Conservation (phyloP, 1,140 invertebrate genomes). For the Kradibia gibbosae region DNA sequence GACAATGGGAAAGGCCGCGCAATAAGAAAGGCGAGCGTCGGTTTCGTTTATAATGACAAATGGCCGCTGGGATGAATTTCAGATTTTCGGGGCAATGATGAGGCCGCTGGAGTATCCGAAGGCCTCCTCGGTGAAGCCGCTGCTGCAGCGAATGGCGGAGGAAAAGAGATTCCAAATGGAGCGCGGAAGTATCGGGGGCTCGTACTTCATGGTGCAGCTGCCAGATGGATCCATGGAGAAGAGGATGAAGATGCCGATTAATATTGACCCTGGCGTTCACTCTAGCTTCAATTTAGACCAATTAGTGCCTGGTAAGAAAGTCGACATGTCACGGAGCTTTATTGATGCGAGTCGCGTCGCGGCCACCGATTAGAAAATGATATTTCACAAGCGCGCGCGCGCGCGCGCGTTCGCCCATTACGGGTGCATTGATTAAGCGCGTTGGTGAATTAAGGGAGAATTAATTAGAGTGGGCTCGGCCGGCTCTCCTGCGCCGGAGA, state of each 20-base stretch:
- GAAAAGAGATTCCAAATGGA: conserved; percentile 92
- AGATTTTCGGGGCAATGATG: conserved; percentile 94
- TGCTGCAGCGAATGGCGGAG: conserved; percentile 91
- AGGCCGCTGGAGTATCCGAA: conserved; percentile 89
- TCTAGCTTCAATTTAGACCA: conserved; percentile 91
- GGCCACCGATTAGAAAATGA: conserved; percentile 26
- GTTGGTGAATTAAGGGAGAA: background rate
- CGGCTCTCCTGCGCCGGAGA: no score
- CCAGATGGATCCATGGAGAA: conserved; percentile 92
- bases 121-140: conserved; percentile 80
- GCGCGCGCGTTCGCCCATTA: no score
- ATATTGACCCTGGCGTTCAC: conserved; percentile 94
- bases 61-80: conserved; percentile 46
- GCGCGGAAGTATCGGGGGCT: conserved; percentile 87
- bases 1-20: background rate
- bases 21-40: background rate
- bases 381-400: conserved; percentile 23
- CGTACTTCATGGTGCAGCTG: conserved; percentile 91
- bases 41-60: background rate
- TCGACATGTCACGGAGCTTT: conserved; percentile 1
- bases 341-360: background rate
- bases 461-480: background rate
- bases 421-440: background rate
- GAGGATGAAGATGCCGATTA: conserved; percentile 87
- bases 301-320: conserved; percentile 76